Base-by-base conservation (phyloP, 2,888 invertebrate species). In the Ichneumoninae sp. region DNA sequence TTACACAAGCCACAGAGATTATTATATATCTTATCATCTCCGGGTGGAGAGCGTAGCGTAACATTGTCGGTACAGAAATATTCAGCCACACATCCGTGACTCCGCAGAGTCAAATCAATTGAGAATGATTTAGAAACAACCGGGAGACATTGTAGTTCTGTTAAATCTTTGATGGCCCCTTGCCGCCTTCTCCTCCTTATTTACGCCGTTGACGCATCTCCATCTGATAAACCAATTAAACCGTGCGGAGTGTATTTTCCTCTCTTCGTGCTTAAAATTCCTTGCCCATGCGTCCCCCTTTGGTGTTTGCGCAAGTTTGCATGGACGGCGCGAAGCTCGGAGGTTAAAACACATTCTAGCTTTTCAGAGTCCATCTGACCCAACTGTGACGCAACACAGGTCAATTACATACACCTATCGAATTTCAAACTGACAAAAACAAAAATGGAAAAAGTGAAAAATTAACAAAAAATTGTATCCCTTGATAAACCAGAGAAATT, bases 41-140 rank as follows among this genome's bases (percentile, higher is more conserved):
- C 26, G 1, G 16, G 60, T 13, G 16, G 40, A 40, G 30, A 60
- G 5, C 16, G 13, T 16, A 30, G 5, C 5, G 30, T 19, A 19
- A 54, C 54, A 54, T 54, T 60, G 63, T 16, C n/a, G 33, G 6
- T 16, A 63, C n/a, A 33, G 30, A n/a, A 30, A 16, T 33, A 16
- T 22, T 26, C 33, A 63, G 6, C 19, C 8, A n/a, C 19, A 3
- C 19, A 30, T 60, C 26, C 60, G 22, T 69, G n/a, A 81, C 50
- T 75, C 22, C 0, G 16, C 7, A 54, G 2, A 74, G 36, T 36
- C 26, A 8, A 30, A n/a, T 71, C 69, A 69, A 68, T 75, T 75
- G 47, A 33, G 57, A 75, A 69, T 69, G 22, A 77, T 76, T 76
- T 76, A 76, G 50, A 54, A 66, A 76, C 8, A 76, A 19, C 26